Base-by-base conservation (phyloP, 2,113 vertebrate species). In the Ctenodactylus gundi region DNA sequence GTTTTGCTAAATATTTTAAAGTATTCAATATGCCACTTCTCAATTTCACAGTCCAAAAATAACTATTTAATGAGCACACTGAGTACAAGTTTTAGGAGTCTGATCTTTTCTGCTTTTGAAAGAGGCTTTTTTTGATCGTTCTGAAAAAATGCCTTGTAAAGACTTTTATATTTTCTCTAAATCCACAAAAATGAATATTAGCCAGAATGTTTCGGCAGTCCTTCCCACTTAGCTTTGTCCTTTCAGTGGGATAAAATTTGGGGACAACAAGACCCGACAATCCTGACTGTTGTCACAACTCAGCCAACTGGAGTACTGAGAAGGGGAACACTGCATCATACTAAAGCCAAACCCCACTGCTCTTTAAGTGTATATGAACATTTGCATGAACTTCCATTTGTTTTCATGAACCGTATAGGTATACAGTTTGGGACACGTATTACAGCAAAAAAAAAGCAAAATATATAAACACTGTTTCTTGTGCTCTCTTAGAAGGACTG, bases 1-100 rank as follows among this genome's bases (percentile, higher is more conserved):
- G 12, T 70, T 80, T 60, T 70, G 34, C n/a, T 89, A 57, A 83
- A 73, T 84, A 73, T 82, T 94, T 51, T 23, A 90, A 92, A 84
- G 27, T 49, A 80, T 85, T 70, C 29, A 83, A 67, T 70, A 55
- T 80, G 15, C 4, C 14, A 51, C 1, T 70, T 60, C 31, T 92
- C 41, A 78, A 73, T 62, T 94, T 72, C 8, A n/a, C 68, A 80
- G 57, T 44, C 21, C 36, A 11, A 44, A 75, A 60, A 80, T 85
- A 65, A 44, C 18, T 77, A 41, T 85, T 86, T 82, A 87, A 67
- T 70, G 72, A 91, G 39, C 34, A 62, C 27, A 62, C 27, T 46
- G 25, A 82, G 11, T 20, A 57, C 34, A 46, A n/a, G n/a, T 46
- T 78, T 67, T 76, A 13, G 20, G 70, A 77, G 1, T 53, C n/a